A percentile compares a stretch with the other conserved stretches of the same genome.
Conservation (phyloP, 2,888 invertebrate species). For the Calliscelio sp. region DNA sequence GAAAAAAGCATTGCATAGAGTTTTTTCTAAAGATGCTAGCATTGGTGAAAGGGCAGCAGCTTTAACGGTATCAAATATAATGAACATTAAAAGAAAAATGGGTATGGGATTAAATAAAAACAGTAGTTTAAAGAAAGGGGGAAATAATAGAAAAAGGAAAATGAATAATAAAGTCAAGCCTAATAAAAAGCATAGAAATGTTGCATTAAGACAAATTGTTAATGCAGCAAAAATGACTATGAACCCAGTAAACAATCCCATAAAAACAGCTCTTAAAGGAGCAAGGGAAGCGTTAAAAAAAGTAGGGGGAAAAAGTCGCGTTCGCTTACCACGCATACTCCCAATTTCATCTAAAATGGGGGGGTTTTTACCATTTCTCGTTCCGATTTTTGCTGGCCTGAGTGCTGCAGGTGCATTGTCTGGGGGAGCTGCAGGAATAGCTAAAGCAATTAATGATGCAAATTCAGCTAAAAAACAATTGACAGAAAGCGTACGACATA, state of each 20-base stretch:
- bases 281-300: conserved; percentile 23
- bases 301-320: neutral
- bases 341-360: conserved; percentile 54
- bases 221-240: conserved; percentile 19
- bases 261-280: neutral
- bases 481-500: conserved; percentile 80
- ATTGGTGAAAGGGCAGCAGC: conserved; percentile 54
- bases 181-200: neutral
- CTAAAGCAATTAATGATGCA: conserved; percentile 81
- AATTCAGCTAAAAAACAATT: conserved; percentile 79
- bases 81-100: conserved; percentile 46
- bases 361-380: conserved; percentile 75
- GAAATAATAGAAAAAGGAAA: neutral
- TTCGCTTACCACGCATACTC: conserved; percentile 17
- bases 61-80: conserved; percentile 36
- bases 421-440: conserved; percentile 82
- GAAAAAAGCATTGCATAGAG: conserved; percentile 79
- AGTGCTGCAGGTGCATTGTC: conserved; percentile 79
- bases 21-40: conserved; percentile 76
- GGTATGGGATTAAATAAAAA: conserved; percentile 49
- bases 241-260: neutral
- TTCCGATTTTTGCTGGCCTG: conserved; percentile 76
- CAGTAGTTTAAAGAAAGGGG: neutral
- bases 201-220: conserved; percentile 19
- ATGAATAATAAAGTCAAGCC: neutral